phyloP scores from a whole-genome alignment of 1,140 invertebrate species.

The Papilio machaon region DNA sequence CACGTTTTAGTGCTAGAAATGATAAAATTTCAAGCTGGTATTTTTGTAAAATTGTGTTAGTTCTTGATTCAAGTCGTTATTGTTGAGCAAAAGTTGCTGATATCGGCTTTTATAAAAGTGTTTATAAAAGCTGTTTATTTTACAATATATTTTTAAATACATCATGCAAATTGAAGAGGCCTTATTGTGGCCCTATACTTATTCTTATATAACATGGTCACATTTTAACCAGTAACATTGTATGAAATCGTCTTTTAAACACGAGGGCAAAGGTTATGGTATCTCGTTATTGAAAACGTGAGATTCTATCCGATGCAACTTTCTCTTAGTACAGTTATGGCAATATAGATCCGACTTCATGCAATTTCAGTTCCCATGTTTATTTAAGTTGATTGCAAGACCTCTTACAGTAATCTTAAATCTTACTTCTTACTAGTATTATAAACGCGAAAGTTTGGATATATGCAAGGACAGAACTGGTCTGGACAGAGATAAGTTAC shows the following conservation, averaged over 20 bases:
- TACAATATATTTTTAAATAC: neutral
- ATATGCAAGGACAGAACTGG: too few species aligned
- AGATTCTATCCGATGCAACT: neutral
- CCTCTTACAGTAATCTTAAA: neutral
- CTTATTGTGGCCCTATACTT: neutral
- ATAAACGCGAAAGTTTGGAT: too few species aligned
- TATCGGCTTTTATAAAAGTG: neutral
- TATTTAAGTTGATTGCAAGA: neutral
- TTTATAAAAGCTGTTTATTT: neutral
- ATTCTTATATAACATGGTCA: neutral
- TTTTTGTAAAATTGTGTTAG: neutral
- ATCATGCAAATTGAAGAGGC: neutral
- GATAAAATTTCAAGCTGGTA: neutral
- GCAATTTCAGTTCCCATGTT: neutral
- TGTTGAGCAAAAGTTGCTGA: neutral
- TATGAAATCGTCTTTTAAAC: neutral
- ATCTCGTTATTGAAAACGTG: neutral
- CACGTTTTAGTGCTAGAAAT: too few species aligned
- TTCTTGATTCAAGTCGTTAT: neutral
- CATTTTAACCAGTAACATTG: neutral
- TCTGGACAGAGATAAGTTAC: too few species aligned
- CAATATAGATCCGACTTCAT: neutral
- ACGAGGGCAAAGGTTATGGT: neutral
- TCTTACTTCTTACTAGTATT: too few species aligned
- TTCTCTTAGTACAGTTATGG: constrained; percentile 2